phyloP scores from a whole-genome alignment of 2,113 vertebrate species.

The Chionodraco myersi region DNA sequence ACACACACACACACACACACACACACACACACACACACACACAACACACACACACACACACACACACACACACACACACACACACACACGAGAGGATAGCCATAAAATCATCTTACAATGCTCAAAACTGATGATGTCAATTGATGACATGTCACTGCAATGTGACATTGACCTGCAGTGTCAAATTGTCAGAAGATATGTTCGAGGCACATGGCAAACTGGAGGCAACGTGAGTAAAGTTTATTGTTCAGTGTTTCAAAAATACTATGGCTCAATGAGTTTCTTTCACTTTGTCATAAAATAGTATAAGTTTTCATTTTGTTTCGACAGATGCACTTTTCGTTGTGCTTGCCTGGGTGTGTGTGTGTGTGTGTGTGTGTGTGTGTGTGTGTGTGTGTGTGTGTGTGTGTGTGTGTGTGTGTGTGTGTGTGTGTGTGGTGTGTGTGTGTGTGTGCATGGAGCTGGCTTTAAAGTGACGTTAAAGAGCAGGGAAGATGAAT shows the following conservation, averaged over 20 bases:
- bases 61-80: background rate
- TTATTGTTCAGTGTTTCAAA: background rate
- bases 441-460: background rate
- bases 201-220: background rate
- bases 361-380: background rate
- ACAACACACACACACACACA: background rate
- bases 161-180: background rate
- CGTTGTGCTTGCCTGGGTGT: background rate
- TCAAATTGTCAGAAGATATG: too few relatives aligned
- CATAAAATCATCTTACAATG: background rate
- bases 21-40: background rate
- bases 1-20: background rate
- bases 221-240: background rate
- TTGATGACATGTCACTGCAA: slow-evolving; percentile 6
- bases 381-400: background rate
- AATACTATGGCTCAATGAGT: background rate
- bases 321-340: too few relatives aligned
- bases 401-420: background rate
- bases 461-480: slow-evolving; percentile 1
- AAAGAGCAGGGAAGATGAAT: slow-evolving; percentile 36
- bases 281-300: background rate
- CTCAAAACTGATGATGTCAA: slow-evolving; percentile 2
- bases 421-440: background rate
- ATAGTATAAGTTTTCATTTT: background rate
- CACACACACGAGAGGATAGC: background rate